Percentiles rank a stretch among this genome's conserved stretches.
Conservation (phyloP, 2,113 vertebrate species). For the Anarhynchus alexandrinus region DNA sequence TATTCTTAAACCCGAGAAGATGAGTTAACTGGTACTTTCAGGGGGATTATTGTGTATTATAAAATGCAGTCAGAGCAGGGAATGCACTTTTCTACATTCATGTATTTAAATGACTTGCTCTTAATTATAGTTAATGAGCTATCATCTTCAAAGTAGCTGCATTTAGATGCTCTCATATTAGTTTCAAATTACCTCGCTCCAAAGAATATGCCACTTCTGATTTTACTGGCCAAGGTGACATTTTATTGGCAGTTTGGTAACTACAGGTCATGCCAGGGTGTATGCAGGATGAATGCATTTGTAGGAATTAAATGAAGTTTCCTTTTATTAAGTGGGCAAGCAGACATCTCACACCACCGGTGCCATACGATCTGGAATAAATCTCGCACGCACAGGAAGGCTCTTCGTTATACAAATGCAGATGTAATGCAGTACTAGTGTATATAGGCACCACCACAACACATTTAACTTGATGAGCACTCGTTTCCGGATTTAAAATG, state of each 20-base stretch:
- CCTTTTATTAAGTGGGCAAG: neutral
- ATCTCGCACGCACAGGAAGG: neutral
- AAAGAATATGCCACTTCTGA: neutral
- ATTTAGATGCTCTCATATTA: neutral
- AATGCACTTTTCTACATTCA: neutral
- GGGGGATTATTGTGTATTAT: neutral
- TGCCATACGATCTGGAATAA: neutral
- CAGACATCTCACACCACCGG: neutral
- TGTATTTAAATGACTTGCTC: neutral
- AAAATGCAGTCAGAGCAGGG: neutral
- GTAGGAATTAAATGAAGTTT: neutral
- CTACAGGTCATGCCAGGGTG: neutral
- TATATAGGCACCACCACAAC: neutral
- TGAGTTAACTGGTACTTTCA: neutral
- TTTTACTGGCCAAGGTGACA: neutral
- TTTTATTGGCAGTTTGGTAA: neutral
- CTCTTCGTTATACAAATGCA: slow-evolving; percentile 35
- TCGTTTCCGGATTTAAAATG: neutral
- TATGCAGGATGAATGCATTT: neutral
- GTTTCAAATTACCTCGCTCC: neutral
- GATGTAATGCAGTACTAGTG: slow-evolving; percentile 33
- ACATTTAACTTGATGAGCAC: neutral
- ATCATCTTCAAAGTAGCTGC: neutral
- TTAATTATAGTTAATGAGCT: slow-evolving; percentile 41
- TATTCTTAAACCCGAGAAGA: neutral